phyloP scores from a whole-genome alignment of 2,797 vertebrate species.

The Intellagama lesueurii region DNA sequence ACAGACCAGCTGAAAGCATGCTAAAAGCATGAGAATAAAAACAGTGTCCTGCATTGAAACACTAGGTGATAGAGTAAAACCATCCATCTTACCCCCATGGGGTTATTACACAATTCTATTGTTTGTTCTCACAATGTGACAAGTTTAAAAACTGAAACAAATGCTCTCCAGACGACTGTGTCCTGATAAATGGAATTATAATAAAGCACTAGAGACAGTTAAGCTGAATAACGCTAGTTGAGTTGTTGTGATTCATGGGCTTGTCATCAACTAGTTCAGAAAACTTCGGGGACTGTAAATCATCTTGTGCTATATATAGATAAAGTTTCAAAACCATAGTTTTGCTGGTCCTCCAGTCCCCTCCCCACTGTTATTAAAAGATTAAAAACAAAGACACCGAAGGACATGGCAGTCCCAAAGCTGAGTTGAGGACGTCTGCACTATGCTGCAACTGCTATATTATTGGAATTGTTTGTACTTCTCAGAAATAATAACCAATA shows the following conservation, averaged over 20 bases:
- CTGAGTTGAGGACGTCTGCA: background rate
- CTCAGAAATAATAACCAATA: background rate
- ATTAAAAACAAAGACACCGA: background rate
- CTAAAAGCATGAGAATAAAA: background rate
- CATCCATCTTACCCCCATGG: background rate
- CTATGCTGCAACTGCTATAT: background rate
- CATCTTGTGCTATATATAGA: conserved; percentile 9
- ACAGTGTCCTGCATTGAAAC: background rate
- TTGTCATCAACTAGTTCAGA: conserved; percentile 39
- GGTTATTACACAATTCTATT: background rate
- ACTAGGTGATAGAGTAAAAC: background rate
- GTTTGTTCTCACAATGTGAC: conserved; percentile 27
- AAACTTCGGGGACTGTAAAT: conserved; percentile 35
- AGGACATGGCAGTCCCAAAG: background rate
- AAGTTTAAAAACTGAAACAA: conserved; percentile 45
- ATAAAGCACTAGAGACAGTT: background rate
- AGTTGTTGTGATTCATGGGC: conserved; percentile 46
- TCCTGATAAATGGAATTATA: conserved; percentile 31
- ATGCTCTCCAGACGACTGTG: conserved; percentile 2
- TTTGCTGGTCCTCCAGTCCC: background rate
- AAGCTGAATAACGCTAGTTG: conserved; percentile 35
- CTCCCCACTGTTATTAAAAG: background rate
- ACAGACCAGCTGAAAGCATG: background rate
- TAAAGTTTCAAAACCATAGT: conserved; percentile 24
- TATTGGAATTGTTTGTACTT: background rate